A percentile compares a stretch with the other conserved stretches of the same genome.
Conservation (phyloP, 2,888 invertebrate genomes). For the Agrochola lota region DNA sequence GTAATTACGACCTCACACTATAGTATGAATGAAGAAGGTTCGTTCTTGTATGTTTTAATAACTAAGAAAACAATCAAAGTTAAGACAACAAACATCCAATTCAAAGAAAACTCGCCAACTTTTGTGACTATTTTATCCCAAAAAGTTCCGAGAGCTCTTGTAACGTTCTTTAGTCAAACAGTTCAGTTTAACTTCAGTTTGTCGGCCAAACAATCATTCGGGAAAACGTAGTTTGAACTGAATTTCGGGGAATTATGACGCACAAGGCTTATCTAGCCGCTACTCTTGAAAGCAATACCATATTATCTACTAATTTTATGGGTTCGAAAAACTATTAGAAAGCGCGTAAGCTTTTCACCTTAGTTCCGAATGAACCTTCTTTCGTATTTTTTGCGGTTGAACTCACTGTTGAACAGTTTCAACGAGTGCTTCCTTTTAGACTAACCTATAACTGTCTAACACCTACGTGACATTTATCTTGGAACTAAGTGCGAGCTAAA, state of each 20-base stretch:
- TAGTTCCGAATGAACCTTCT: slow-evolving; percentile 2
- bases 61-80: not conserved
- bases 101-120: too few relatives aligned
- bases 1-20: slow-evolving; percentile 81
- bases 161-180: too few relatives aligned
- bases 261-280: not conserved
- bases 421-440: slow-evolving; percentile 18
- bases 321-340: not conserved
- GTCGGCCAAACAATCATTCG: too few relatives aligned
- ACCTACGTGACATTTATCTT: slow-evolving; percentile 16
- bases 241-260: not conserved
- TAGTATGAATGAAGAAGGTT: slow-evolving; percentile 1
- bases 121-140: not conserved
- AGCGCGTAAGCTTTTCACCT: not conserved
- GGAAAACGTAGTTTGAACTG: not conserved
- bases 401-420: not conserved
- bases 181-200: too few relatives aligned
- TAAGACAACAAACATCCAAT: not conserved
- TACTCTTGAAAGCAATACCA: not conserved
- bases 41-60: not conserved
- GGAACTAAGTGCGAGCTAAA: slow-evolving; percentile 27
- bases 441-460: not conserved
- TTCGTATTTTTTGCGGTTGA: too few relatives aligned
- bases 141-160: too few relatives aligned
- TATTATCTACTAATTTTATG: not conserved